These are phyloP conservation scores for Melinaea menophilus DNA, from an alignment of 2,888 invertebrate genomes.

Conservation along the genomic window DNA sequence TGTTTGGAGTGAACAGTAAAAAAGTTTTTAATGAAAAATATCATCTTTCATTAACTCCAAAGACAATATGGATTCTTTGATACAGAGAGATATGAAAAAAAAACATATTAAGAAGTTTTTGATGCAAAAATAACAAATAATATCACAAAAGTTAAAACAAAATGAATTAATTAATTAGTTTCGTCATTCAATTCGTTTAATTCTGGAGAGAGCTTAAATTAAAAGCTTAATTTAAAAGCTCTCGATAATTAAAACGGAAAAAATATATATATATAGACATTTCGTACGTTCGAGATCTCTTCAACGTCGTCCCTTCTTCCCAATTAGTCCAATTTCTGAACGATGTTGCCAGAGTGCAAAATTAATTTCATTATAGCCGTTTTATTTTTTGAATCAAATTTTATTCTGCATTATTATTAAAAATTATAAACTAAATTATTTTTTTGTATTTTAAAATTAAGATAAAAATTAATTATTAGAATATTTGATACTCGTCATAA, in stretches of 20 bases:
- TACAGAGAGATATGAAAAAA: no score
- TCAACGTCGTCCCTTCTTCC: constrained; percentile 19
- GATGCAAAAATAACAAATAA: background rate
- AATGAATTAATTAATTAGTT: constrained; percentile 13
- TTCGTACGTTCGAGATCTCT: background rate
- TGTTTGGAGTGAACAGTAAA: background rate
- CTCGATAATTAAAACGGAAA: constrained; percentile 8
- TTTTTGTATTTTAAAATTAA: no score
- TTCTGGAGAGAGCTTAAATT: constrained; percentile 9
- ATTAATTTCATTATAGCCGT: constrained; percentile 27
- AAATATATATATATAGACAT: background rate
- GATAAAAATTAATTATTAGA: no score
- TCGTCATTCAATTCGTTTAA: constrained; percentile 13
- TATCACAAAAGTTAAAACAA: constrained; percentile 12
- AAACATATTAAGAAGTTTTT: no score
- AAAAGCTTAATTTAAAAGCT: constrained; percentile 20
- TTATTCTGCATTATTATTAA: no score
- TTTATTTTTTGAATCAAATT: constrained; percentile 5
- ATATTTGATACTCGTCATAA: no score
- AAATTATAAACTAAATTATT: no score
- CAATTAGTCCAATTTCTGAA: constrained; percentile 25
- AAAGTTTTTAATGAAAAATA: background rate
- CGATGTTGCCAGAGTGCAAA: constrained; percentile 25
- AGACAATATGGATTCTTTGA: no score
- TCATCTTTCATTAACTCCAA: no score